Evolutionary conservation across 2,113 vertebrate genomes (phyloP), one percentile per base, ranked within the genome.

Genomic region (Gymnorhina tibicen): DNA sequence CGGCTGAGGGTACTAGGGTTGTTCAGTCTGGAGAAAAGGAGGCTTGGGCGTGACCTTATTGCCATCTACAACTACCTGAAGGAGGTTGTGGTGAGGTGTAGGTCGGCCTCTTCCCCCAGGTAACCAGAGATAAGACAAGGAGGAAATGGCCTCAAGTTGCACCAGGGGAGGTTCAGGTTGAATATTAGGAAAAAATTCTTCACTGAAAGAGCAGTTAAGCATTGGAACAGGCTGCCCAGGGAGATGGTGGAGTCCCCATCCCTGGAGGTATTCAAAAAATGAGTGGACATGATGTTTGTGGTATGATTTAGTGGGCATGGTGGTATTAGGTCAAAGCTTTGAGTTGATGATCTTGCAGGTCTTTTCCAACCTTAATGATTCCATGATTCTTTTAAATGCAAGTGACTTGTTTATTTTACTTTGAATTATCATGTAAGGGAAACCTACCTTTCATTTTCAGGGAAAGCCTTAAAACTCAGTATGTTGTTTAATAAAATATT

Each of bases 401-500:
- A 79, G 50, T 14, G 13, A 76, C 13, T 70, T 92, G 26, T 83
- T 83, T 87, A 52, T 84, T 84, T 95, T 84, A 58, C 67, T 86
- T 79, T 79, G 50, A 83, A 70, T 92, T 70, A 72, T 42, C 74
- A 58, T 85, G 84, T 85, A 59, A 56, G 0, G 0, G n/a, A 91
- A 91, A 68, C 21, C 27, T 81, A 63, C 63, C 37, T 91, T 88
- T 85, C 30, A 11, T 72, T 85, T 91, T 67, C 79, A 77, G 23
- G 12, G 64, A 88, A 23, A 81, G 15, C 26, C 32, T 85, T 59
- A 77, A 88, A 93, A 85, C 39, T 68, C 75, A 72, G 50, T 66
- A 26, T 77, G 53, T 53, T 46, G n/a, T 63, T 95, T 82, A 88
- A 93, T 91, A 88, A 93, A 77, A 88, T 68, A 85, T 82, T 60